These are phyloP conservation scores for Cinclus mexicanus DNA, from an alignment of 2,113 vertebrate species.

Conservation along the genomic window DNA sequence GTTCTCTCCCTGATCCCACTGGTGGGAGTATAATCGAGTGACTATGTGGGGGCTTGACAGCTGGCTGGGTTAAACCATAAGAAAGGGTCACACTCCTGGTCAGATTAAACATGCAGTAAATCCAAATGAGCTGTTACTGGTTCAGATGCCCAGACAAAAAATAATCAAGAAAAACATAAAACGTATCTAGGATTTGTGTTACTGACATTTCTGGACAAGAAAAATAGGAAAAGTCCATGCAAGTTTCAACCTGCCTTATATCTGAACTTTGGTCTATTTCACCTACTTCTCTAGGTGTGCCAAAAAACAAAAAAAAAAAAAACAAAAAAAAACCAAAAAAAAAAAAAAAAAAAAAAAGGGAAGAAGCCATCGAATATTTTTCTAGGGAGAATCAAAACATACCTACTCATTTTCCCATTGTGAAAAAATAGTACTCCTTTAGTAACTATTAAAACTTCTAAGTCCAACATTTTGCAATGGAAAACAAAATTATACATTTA, in stretches of 20 bases:
- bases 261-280: neutral
- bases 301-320: neutral
- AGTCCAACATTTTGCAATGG: neutral
- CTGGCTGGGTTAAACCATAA: neutral
- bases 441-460: neutral
- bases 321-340: neutral
- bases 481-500: neutral
- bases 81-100: neutral
- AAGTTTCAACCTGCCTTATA: neutral
- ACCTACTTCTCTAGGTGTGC: neutral
- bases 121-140: neutral
- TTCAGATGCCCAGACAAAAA: neutral
- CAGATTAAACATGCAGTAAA: neutral
- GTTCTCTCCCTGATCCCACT: neutral
- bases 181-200: neutral
- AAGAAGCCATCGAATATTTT: neutral
- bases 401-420: fast-evolving
- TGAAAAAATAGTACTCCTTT: neutral
- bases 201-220: neutral
- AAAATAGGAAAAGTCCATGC: neutral
- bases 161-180: neutral
- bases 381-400: neutral
- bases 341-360: fast-evolving
- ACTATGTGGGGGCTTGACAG: neutral
- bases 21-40: fast-evolving